Percentiles rank a stretch among this genome's conserved stretches.
phyloP scores from a whole-genome alignment of 2,797 vertebrate species.

The Tamandua tetradactyla region DNA sequence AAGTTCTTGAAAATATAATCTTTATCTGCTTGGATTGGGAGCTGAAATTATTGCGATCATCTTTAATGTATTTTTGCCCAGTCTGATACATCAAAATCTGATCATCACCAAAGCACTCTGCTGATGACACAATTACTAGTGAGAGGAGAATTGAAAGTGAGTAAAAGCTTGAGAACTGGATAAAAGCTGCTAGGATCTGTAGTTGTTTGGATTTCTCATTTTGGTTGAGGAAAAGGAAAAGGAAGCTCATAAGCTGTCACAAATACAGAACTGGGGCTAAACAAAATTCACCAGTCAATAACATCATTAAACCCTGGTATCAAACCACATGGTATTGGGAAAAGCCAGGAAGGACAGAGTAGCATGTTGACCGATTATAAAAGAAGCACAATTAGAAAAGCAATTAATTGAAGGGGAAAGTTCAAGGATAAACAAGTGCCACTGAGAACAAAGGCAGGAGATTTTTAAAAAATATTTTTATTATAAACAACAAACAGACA shows the following conservation, averaged over 20 bases:
- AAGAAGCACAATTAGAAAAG: slow-evolving; percentile 17
- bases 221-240: slow-evolving; percentile 19
- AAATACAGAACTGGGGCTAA: not conserved
- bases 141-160: slow-evolving; percentile 42
- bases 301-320: not conserved
- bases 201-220: not conserved
- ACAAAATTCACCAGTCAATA: not conserved
- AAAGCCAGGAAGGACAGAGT: not conserved
- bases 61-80: slow-evolving; percentile 64
- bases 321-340: not conserved
- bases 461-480: too few species aligned
- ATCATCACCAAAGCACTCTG: slow-evolving; percentile 39
- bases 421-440: not conserved
- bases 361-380: not conserved
- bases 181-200: slow-evolving; percentile 27
- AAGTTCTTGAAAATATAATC: slow-evolving; percentile 7
- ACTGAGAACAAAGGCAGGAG: not conserved
- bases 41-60: slow-evolving; percentile 59
- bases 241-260: not conserved
- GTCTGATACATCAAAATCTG: slow-evolving; percentile 63
- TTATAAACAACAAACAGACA: too few species aligned
- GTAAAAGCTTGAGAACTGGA: slow-evolving; percentile 55
- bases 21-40: slow-evolving; percentile 64
- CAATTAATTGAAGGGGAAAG: not conserved
- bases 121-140: slow-evolving; percentile 25